These are phyloP conservation scores for Zygogramma bicolorata DNA, from an alignment of 2,888 invertebrate species.

Conservation along the genomic window DNA sequence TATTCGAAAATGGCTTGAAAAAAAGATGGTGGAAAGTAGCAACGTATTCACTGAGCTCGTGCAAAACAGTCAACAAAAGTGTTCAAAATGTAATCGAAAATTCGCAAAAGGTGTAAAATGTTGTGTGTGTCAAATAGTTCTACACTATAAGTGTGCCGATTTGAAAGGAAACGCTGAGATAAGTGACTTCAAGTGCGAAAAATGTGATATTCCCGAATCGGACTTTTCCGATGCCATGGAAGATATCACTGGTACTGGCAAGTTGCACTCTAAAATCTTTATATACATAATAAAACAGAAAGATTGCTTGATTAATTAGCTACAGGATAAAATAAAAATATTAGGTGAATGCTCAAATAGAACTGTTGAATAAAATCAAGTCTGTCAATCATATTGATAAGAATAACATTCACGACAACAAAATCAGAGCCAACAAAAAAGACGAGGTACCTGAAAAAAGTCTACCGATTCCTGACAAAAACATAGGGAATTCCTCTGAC, in stretches of 20 bases:
- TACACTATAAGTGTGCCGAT: conserved; percentile 12
- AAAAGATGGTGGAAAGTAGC: no score
- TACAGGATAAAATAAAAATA: conserved; percentile 6
- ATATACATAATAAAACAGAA: conserved; percentile 16
- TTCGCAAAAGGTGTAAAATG: conserved; percentile 12
- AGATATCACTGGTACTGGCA: conserved; percentile 7
- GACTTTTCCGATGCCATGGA: no score
- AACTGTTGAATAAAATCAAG: conserved; percentile 5
- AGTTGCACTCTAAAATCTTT: conserved; percentile 8
- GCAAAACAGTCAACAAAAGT: conserved; percentile 15
- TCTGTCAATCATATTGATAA: neutral
- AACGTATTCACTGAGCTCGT: no score
- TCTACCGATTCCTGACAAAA: conserved; percentile 1
- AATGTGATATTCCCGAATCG: conserved; percentile 6
- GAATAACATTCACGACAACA: neutral
- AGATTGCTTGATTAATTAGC: conserved; percentile 9
- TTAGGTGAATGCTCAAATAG: conserved; percentile 9
- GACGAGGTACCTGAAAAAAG: neutral
- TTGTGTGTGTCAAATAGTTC: conserved; percentile 8
- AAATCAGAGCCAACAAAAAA: neutral
- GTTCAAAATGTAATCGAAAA: conserved; percentile 19
- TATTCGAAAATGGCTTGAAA: no score
- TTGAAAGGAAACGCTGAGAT: conserved; percentile 10
- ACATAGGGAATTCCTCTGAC: neutral
- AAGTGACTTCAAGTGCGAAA: no score